Percentiles rank a stretch among this genome's conserved stretches.
These are phyloP conservation scores for Pseudomyrmex cubaensis DNA, from an alignment of 1,140 invertebrate genomes.

Conservation along the genomic window DNA sequence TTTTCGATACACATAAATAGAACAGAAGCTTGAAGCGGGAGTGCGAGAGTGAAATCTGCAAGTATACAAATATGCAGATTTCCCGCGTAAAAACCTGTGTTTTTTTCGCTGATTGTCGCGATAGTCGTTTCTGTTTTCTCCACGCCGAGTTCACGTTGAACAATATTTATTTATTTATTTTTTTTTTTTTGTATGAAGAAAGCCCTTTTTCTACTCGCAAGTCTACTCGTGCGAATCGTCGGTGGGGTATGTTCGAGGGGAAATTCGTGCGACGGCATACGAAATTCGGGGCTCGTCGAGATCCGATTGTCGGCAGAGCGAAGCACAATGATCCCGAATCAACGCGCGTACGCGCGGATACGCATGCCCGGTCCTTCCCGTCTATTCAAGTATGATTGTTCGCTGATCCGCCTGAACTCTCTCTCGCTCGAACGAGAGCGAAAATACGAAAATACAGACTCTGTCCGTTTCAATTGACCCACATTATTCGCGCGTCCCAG, in stretches of 20 bases:
- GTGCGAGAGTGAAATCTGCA: constrained; percentile 7
- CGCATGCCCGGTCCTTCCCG: constrained; percentile 26
- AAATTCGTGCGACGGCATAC: constrained; percentile 61
- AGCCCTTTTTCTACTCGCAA: not conserved
- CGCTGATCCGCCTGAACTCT: constrained; percentile 6
- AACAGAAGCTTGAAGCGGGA: not conserved
- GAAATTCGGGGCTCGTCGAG: constrained; percentile 31
- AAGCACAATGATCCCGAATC: constrained; percentile 58
- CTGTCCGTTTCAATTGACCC: constrained; percentile 32
- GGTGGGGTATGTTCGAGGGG: constrained; percentile 3
- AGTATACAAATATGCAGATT: constrained; percentile 20
- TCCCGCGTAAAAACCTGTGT: not conserved
- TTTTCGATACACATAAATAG: not conserved
- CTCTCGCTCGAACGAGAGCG: constrained; percentile 54
- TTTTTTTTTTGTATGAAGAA: constrained; percentile 23
- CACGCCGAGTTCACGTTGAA: no score
- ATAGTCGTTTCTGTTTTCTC: not conserved
- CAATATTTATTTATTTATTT: not conserved
- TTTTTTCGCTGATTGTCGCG: constrained; percentile 2
- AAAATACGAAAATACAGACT: constrained; percentile 35
- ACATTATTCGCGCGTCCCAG: constrained; percentile 37
- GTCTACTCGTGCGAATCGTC: not conserved
- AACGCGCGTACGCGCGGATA: constrained; percentile 39
- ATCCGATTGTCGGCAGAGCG: constrained; percentile 15
- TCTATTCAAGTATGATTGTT: constrained; percentile 53